Percentiles rank a stretch among this genome's conserved stretches.
These are phyloP conservation scores for Archips xylosteana DNA, from an alignment of 2,888 invertebrate species.

Conservation along the genomic window DNA sequence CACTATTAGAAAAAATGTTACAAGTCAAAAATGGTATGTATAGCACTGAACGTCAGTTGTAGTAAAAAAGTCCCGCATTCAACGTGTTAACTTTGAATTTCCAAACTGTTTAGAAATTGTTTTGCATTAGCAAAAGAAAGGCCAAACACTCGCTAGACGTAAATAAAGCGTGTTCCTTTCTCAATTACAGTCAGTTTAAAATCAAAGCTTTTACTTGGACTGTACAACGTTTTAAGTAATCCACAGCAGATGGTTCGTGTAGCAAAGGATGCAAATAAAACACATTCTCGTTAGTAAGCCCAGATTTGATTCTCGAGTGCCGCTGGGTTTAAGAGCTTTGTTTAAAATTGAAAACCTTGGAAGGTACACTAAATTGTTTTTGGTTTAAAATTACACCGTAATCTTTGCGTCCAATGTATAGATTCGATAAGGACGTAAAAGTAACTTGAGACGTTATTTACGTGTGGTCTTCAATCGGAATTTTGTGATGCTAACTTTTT, in stretches of 20 bases:
- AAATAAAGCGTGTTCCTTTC: no score
- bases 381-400: background rate
- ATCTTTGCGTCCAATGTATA: background rate
- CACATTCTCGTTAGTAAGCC: conserved; percentile 42
- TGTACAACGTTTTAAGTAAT: background rate
- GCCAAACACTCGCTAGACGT: no score
- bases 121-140: no score
- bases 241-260: background rate
- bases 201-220: background rate
- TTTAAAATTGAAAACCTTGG: conserved; percentile 47
- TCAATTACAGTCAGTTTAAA: no score
- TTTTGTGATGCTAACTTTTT: no score
- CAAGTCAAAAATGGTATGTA: no score
- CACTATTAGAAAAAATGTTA: no score
- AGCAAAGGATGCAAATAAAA: conserved; percentile 14
- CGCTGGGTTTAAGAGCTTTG: conserved; percentile 48
- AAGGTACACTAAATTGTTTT: background rate
- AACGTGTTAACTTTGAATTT: no score
- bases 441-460: background rate
- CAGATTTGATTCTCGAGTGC: conserved; percentile 49
- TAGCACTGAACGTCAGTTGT: no score
- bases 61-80: no score
- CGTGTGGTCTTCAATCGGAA: background rate
- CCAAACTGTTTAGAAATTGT: no score
- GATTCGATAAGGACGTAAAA: background rate